These are phyloP conservation scores for Xanthorhoe designata DNA, from an alignment of 2,888 invertebrate species.

Conservation along the genomic window DNA sequence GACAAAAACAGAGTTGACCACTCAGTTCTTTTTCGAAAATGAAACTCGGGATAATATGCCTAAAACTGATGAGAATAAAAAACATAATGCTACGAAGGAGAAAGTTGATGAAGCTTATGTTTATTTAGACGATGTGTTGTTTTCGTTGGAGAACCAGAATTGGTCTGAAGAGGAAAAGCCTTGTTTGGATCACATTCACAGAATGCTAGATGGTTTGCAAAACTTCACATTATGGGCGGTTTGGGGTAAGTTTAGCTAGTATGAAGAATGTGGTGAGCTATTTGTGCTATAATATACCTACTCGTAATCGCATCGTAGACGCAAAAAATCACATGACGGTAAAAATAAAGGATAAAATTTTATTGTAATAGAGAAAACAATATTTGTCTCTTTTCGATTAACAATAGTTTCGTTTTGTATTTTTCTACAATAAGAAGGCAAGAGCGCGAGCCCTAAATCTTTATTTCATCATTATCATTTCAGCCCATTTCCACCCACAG, in stretches of 20 bases:
- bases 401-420: too few relatives aligned
- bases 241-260: conserved; percentile 84
- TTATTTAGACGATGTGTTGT: conserved; percentile 75
- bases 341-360: too few relatives aligned
- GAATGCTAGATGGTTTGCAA: conserved; percentile 68
- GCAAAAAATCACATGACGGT: too few relatives aligned
- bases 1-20: conserved; percentile 37
- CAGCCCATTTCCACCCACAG: too few relatives aligned
- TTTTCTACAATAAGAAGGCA: too few relatives aligned
- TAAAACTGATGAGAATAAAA: conserved; percentile 42
- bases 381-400: too few relatives aligned
- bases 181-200: conserved; percentile 67
- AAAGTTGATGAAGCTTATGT: conserved; percentile 53
- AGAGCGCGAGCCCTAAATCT: too few relatives aligned
- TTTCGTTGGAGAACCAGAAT: conserved; percentile 65
- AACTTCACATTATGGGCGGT: conserved; percentile 86
- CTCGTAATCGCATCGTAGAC: too few relatives aligned
- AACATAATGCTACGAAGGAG: conserved; percentile 41
- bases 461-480: too few relatives aligned
- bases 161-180: conserved; percentile 69
- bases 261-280: too few relatives aligned
- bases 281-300: too few relatives aligned
- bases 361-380: too few relatives aligned
- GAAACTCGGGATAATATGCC: conserved; percentile 35
- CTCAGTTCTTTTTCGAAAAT: conserved; percentile 35